A percentile compares a stretch with the other conserved stretches of the same genome.
Evolutionary conservation across 2,113 vertebrate species (phyloP).

Genomic region (Callipepla squamata): DNA sequence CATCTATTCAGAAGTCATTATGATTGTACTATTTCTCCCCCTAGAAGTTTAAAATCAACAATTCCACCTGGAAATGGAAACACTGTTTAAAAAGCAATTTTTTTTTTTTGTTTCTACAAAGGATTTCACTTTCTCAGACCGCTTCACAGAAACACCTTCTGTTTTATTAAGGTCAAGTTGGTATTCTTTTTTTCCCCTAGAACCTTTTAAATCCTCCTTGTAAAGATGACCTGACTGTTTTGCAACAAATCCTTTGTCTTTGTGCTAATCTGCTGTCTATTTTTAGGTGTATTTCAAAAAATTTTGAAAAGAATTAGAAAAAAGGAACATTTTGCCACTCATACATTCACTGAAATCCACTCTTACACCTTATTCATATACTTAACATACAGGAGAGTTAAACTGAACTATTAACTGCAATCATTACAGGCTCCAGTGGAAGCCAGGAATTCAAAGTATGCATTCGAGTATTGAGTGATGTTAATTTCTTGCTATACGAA

Average conservation of each 20-base stretch:
- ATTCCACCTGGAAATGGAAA: not conserved
- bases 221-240: not conserved
- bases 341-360: conserved; percentile 22
- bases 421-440: conserved; percentile 85
- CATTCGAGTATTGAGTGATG: conserved; percentile 67
- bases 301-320: not conserved
- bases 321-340: not conserved
- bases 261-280: not conserved
- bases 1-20: not conserved
- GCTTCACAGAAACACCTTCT: not conserved
- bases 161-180: not conserved
- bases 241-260: not conserved
- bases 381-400: conserved; percentile 34
- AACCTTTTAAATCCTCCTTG: not conserved
- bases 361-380: conserved; percentile 2
- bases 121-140: not conserved
- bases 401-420: conserved; percentile 64
- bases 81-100: not conserved
- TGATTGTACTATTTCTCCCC: not conserved
- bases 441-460: conserved; percentile 88
- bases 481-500: conserved; percentile 68
- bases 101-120: not conserved
- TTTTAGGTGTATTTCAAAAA: conserved; percentile 18
- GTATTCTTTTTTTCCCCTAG: not conserved
- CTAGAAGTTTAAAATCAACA: not conserved